Base-by-base conservation (phyloP, 2,113 vertebrate species). In the Manacus vitellinus region DNA sequence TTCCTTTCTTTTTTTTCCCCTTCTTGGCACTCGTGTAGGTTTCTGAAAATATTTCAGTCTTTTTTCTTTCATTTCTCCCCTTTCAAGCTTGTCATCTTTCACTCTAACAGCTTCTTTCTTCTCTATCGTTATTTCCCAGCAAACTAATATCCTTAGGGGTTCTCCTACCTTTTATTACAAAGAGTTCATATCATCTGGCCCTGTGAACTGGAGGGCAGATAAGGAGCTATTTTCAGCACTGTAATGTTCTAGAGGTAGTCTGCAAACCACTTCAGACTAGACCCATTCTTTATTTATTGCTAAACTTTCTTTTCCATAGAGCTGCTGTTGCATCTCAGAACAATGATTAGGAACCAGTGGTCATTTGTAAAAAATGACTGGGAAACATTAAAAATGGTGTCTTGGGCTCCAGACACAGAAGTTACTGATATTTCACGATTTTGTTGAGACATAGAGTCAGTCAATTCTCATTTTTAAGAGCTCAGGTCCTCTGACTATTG, bases 131-230 rank as follows among this genome's bases (percentile, higher is more conserved):
- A 96, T 98, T 97, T 96, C 92, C 95, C 67, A 92, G 76, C 93
- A 94, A 97, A 86, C 92, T 92, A 94, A 94, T 97, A 94, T 94
- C 95, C 94, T 96, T 91, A 88, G 93, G 88, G 88, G 82, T 83
- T 92, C 92, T 95, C 77, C n/a, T 96, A 55, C 68, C 72, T 96
- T 97, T 97, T 84, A 92, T 93, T 95, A 70, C 92, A 95, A 96
- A 94, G 95, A 91, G 90, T 96, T 97, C 95, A 95, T 96, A 96
- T 96, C 94, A 97, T 85, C 81, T 81, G 30, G 94, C 96, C 96
- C 88, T 82, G 35, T 97, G 97, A 98, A 98, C 97, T 97, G 92
- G 79, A 87, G 95, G 94, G 95, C 93, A 97, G 95, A 95, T 84
- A 74, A 95, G 94, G 94, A 94, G 65, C 93, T 96, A 78, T 92